phyloP scores from a whole-genome alignment of 2,888 invertebrate species.

The Andrena minutula region DNA sequence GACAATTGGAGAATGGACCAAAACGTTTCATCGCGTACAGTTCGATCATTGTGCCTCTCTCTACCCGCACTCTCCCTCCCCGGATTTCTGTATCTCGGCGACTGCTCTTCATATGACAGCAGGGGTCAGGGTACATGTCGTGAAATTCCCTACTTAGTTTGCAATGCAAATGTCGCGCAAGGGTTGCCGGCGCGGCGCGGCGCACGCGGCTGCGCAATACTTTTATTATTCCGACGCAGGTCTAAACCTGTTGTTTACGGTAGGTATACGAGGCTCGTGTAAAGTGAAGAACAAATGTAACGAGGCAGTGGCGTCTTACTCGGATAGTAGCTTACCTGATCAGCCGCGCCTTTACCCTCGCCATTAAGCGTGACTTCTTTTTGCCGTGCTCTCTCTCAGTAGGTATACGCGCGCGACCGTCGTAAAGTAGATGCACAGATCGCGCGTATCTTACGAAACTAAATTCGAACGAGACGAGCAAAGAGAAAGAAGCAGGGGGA shows the following conservation, averaged over 20 bases:
- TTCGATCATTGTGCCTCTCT: too few relatives aligned
- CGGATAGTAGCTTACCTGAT: slow-evolving; percentile 73
- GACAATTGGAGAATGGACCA: too few relatives aligned
- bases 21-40: too few relatives aligned
- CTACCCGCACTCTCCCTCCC: too few relatives aligned
- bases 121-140: slow-evolving; percentile 13
- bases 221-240: slow-evolving; percentile 62
- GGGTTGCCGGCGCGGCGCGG: slow-evolving; percentile 38
- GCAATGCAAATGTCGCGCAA: slow-evolving; percentile 60
- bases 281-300: slow-evolving; percentile 74
- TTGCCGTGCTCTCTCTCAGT: slow-evolving; percentile 61
- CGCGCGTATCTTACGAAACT: slow-evolving; percentile 75
- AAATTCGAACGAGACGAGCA: slow-evolving; percentile 72
- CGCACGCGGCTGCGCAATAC: slow-evolving; percentile 33
- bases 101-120: slow-evolving; percentile 39
- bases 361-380: slow-evolving; percentile 64
- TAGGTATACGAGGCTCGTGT: slow-evolving; percentile 55
- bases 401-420: slow-evolving; percentile 67
- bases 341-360: slow-evolving; percentile 66
- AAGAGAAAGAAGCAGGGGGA: slow-evolving; percentile 43
- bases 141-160: slow-evolving; percentile 54
- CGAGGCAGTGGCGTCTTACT: slow-evolving; percentile 71
- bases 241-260: slow-evolving; percentile 70
- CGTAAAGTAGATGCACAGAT: slow-evolving; percentile 75
- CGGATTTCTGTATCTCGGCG: slow-evolving; percentile 20